Conservation (phyloP, 2,888 invertebrate species). For the Spilosoma lubricipeda region DNA sequence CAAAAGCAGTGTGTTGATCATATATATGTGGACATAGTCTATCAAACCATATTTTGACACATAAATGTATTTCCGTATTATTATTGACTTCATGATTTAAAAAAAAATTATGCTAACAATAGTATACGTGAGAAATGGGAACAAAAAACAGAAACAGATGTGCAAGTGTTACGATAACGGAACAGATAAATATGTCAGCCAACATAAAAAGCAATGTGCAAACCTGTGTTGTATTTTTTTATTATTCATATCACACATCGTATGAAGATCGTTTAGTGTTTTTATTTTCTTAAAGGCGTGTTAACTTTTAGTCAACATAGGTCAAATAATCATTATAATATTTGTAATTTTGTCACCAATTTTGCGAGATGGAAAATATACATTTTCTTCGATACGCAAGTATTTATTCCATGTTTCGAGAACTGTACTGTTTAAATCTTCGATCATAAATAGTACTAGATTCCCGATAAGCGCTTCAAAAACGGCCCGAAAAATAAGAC, state of each 20-base stretch:
- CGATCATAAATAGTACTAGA: no score
- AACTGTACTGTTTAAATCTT: background rate
- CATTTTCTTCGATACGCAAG: no score
- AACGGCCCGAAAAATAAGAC: no score
- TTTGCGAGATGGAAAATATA: no score
- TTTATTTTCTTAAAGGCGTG: no score
- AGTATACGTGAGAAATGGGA: constrained; percentile 32
- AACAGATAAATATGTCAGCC: constrained; percentile 61
- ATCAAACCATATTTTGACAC: constrained; percentile 29
- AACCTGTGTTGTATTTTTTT: constrained; percentile 30
- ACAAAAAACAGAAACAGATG: constrained; percentile 61
- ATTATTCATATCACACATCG: constrained; percentile 11
- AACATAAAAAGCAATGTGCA: constrained; percentile 53
- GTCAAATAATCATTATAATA: no score
- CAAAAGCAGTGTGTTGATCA: constrained; percentile 70
- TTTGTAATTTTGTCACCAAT: background rate
- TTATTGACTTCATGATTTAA: constrained; percentile 20
- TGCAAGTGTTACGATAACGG: constrained; percentile 54
- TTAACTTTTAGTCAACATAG: no score
- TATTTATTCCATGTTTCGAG: background rate
- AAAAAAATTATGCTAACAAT: constrained; percentile 44
- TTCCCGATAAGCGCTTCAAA: no score
- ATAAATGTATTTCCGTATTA: constrained; percentile 24
- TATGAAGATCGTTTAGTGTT: background rate
- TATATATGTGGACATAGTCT: constrained; percentile 23